Conservation (phyloP, 2,113 vertebrate species). For the Chinchilla lanigera region DNA sequence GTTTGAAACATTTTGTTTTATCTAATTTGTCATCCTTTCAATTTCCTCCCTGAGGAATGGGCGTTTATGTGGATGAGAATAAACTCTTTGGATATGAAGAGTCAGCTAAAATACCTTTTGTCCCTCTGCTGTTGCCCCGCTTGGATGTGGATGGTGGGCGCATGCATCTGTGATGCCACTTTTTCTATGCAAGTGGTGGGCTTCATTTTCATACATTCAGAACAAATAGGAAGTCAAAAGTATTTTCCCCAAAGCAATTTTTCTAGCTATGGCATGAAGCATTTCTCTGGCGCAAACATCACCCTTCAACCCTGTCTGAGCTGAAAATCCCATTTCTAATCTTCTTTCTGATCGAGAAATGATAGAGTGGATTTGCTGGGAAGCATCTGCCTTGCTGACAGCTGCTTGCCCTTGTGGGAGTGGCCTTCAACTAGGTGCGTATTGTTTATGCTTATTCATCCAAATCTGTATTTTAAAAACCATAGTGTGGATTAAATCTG, state of each 20-base stretch:
- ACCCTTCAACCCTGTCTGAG: conserved; percentile 73
- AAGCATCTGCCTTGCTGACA: conserved; percentile 66
- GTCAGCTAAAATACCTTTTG: neutral
- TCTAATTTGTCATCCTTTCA: neutral
- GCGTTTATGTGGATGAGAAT: neutral
- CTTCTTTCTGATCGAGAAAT: conserved; percentile 81
- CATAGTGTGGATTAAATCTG: neutral
- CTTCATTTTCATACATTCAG: conserved; percentile 74
- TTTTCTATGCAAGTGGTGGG: neutral
- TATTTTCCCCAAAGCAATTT: conserved; percentile 68
- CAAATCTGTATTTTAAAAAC: conserved; percentile 25
- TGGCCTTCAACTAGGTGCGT: neutral
- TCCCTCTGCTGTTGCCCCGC: neutral
- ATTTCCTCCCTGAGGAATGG: neutral
- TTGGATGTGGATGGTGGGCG: neutral
- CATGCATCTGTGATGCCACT: neutral
- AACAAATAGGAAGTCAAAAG: conserved; percentile 27
- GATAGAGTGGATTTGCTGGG: conserved; percentile 73
- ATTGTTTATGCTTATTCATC: neutral
- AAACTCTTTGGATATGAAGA: neutral
- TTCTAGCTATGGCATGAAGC: conserved; percentile 66
- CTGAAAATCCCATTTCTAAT: conserved; percentile 82
- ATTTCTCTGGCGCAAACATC: conserved; percentile 74
- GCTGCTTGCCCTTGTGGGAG: conserved; percentile 8
- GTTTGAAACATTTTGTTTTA: neutral